Percentiles rank a stretch among this genome's conserved stretches.
Evolutionary conservation across 2,113 vertebrate genomes (phyloP).

Genomic region (Leuciscus idus): DNA sequence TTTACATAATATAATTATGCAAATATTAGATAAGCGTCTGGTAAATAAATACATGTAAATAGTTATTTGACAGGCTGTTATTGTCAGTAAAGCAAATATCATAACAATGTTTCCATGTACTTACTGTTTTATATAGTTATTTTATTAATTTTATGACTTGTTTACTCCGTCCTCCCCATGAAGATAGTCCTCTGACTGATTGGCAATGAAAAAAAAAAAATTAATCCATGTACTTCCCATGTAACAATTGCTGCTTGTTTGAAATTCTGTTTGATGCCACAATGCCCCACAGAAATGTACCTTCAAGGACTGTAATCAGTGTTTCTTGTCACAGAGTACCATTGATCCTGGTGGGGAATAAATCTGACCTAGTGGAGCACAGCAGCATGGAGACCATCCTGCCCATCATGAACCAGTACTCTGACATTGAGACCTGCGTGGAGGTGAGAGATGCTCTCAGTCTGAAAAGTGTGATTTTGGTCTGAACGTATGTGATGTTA

Average conservation of each 20-base stretch:
- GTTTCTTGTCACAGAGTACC: slow-evolving; percentile 79
- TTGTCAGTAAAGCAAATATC: neutral
- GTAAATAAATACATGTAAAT: neutral
- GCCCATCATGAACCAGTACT: slow-evolving; percentile 98
- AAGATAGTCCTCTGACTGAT: neutral
- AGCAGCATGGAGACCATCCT: slow-evolving; percentile 99
- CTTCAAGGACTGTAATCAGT: neutral
- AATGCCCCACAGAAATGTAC: neutral
- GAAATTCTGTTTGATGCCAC: neutral
- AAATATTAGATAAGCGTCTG: neutral
- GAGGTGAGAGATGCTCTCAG: slow-evolving; percentile 80
- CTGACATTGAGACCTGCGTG: slow-evolving; percentile 97
- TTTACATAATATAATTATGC: neutral
- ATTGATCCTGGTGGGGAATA: slow-evolving; percentile 95
- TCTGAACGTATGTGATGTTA: neutral
- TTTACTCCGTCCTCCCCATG: neutral
- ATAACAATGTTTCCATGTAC: neutral
- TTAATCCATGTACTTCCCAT: neutral
- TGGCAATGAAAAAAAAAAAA: neutral
- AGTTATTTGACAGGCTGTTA: neutral
- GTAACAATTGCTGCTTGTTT: no score
- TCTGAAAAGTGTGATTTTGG: neutral
- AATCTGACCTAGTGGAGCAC: slow-evolving; percentile 97
- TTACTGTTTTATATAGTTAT: neutral
- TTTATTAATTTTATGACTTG: neutral